Evolutionary conservation across 2,797 vertebrate species (phyloP).

Genomic region (Champsocephalus esox): DNA sequence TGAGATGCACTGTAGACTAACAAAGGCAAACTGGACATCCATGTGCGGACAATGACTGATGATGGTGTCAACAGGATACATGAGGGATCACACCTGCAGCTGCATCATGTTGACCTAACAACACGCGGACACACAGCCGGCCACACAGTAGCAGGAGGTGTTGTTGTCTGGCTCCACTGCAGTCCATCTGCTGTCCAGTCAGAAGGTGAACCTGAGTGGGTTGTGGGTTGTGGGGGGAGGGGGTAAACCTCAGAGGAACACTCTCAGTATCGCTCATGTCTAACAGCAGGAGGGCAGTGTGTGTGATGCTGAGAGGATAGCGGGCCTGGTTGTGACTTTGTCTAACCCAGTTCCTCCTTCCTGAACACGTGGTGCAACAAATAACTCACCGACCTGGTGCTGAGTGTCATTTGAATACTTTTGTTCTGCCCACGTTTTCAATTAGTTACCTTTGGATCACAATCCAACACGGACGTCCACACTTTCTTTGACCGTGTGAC

Average conservation of each 20-base stretch:
- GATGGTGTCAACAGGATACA: slow-evolving; percentile 73
- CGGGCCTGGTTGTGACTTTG: slow-evolving; percentile 71
- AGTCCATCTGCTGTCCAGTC: slow-evolving; percentile 83
- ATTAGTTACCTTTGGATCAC: slow-evolving; percentile 30
- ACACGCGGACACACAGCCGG: slow-evolving; percentile 54
- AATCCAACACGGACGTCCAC: slow-evolving; percentile 13
- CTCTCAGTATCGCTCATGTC: slow-evolving; percentile 74
- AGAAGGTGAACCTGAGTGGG: slow-evolving; percentile 70
- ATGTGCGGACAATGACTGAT: slow-evolving; percentile 79
- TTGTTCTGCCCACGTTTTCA: slow-evolving; percentile 30
- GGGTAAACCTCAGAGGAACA: slow-evolving; percentile 61
- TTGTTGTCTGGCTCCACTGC: slow-evolving; percentile 67
- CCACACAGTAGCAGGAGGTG: slow-evolving; percentile 53
- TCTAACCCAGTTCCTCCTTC: slow-evolving; percentile 60
- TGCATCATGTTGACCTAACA: slow-evolving; percentile 81
- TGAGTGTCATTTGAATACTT: slow-evolving; percentile 25
- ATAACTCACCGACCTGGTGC: slow-evolving; percentile 23
- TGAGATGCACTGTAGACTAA: slow-evolving; percentile 9
- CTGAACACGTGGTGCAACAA: slow-evolving; percentile 66
- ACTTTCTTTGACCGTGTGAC: slow-evolving; percentile 29
- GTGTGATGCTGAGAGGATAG: slow-evolving; percentile 57
- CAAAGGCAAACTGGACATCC: slow-evolving; percentile 54
- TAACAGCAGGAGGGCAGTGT: slow-evolving; percentile 70
- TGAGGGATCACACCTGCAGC: slow-evolving; percentile 76
- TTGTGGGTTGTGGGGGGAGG: background rate